A percentile compares a stretch with the other conserved stretches of the same genome.
Evolutionary conservation across 2,797 vertebrate species (phyloP).

Genomic region (Varecia variegata): DNA sequence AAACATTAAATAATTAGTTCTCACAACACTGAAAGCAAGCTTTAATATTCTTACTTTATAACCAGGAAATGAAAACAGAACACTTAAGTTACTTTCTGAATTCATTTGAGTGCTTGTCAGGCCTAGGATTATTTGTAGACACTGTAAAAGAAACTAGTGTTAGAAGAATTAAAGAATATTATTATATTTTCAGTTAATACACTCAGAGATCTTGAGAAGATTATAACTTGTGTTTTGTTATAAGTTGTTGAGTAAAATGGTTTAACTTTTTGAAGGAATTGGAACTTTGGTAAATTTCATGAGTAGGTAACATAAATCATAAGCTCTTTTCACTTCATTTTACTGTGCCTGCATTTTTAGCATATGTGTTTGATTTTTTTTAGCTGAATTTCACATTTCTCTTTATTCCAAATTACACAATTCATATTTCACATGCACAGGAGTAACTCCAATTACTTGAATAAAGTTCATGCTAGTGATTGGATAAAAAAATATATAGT

Average conservation of each 20-base stretch:
- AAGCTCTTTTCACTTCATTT: not conserved
- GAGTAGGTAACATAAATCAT: not conserved
- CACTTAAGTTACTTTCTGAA: not conserved
- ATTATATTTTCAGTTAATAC: not conserved
- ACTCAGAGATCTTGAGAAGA: not conserved
- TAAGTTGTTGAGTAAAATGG: not conserved
- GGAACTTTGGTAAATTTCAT: not conserved
- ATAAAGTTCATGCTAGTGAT: not conserved
- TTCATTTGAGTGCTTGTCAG: not conserved
- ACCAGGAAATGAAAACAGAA: constrained; percentile 3
- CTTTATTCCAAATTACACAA: not conserved
- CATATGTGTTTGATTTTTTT: not conserved
- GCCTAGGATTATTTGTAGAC: not conserved
- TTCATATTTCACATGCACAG: not conserved
- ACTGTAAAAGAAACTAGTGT: not conserved
- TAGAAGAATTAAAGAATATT: not conserved
- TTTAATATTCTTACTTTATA: constrained; percentile 41
- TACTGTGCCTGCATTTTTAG: not conserved
- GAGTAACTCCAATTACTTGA: not conserved
- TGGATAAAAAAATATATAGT: not conserved
- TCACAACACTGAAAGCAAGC: not conserved
- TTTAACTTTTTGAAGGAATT: not conserved
- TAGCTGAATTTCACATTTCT: not conserved
- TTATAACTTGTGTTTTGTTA: not conserved
- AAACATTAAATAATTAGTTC: constrained; percentile 61